Base-by-base conservation (phyloP, 2,113 vertebrate genomes). In the Ceyx cyanopectus region DNA sequence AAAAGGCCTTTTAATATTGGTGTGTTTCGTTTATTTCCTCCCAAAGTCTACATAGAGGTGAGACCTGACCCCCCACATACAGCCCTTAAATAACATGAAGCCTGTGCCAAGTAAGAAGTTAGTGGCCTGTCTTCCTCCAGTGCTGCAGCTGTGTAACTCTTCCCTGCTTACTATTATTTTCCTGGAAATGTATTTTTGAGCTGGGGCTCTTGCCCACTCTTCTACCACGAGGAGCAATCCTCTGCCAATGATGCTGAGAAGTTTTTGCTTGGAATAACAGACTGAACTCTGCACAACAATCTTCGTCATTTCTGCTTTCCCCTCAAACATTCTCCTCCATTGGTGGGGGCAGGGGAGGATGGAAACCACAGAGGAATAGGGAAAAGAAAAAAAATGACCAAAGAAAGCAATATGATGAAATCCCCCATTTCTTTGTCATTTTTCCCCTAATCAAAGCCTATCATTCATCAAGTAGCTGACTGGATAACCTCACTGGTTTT, bases 121-220 rank as follows among this genome's bases (percentile, higher is more conserved):
- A 61, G 40, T 53, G 61, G 26, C 66, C 77, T 61, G 27, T 81
- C 24, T 29, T 34, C 15, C 76, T 48, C 22, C 45, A 75, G 12
- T 43, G 32, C 63, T 92, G 84, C 81, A 92, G 54, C 74, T 93
- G 63, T 0, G 2, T 87, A 73, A 82, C 54, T 80, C 51, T 87
- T 92, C 72, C 70, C 70, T 2, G 3, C 56, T 85, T 85, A 82
- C 27, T 83, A 78, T 70, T 74, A 51, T 83, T 93, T 95, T 92
- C 74, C 90, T 87, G 86, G 90, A 96, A 94, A 81, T 50, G 45
- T 48, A 62, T 85, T 91, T 95, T 78, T 88, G 62, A 79, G 17
- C 3, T 40, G 48, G 50, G 73, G 43, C 34, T 81, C 26, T 51
- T 91, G 74, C 76, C 65, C 69, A 73, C 61, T 85, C 61, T 79